Evolutionary conservation across 2,113 vertebrate genomes (phyloP), one percentile per base, ranked within the genome.

Genomic region (Platysternon megacephalum): DNA sequence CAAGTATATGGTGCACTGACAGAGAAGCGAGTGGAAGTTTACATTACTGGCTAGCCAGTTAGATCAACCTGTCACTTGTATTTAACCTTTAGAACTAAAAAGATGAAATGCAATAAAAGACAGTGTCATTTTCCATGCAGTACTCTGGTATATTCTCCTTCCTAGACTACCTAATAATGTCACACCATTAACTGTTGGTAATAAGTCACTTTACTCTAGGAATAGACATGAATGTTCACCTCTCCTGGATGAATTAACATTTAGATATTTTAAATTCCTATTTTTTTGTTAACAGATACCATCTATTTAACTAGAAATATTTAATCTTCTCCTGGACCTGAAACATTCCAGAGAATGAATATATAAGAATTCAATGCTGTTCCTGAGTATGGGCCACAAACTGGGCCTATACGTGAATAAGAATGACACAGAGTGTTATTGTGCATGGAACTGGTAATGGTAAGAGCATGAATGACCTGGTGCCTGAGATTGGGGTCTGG

Each of bases 11-110:
- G 88, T 89, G 79, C 87, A 76, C 87, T 68, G 79, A 95, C 83
- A 53, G 84, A 95, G 81, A 88, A 53, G 2, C 88, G 65, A 82
- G 80, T 82, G 92, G 89, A 79, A 82, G 92, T 46, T 85, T 93
- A 91, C 83, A 42, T 93, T 79, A 74, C 61, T 35, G 92, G 42
- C 84, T 76, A 22, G 39, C 5, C 72, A 74, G 72, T 94, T 48
- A 1, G 86, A 35, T 3, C 17, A 91, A 29, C 19, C 65, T 95
- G 53, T 93, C 55, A 35, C 80, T 88, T 88, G 55, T 83, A 65
- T 56, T 91, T 86, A 90, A 86, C 42, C 85, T 95, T 94, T 93
- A 89, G 92, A 95, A 85, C 84, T 85, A 51, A 81, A 86, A 86
- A 93, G 85, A 89, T 48, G n/a, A 92, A 86, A 91, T 8, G 11